Conservation (phyloP, 1,140 invertebrate genomes). For the Kradibia gibbosae region DNA sequence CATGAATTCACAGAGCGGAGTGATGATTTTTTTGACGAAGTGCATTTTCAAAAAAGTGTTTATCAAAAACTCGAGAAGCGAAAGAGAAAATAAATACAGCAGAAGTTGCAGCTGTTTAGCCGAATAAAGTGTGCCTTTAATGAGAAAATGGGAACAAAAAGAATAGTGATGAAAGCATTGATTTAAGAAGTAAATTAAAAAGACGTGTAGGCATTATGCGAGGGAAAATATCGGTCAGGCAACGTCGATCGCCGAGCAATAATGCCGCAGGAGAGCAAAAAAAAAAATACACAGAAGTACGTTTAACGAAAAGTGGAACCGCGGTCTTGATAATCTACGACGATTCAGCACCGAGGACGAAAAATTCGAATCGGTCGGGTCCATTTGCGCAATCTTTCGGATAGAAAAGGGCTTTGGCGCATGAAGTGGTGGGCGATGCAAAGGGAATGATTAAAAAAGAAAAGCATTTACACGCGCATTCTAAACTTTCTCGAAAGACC, state of each 20-base stretch:
- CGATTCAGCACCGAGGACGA: no score
- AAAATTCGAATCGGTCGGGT: not conserved
- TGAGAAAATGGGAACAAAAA: not conserved
- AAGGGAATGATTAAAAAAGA: not conserved
- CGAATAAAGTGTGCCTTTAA: not conserved
- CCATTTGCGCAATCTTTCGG: not conserved
- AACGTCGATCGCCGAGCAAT: not conserved
- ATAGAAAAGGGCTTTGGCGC: not conserved
- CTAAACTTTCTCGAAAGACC: slow-evolving; percentile 34
- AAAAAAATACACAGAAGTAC: no score
- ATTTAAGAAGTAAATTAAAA: not conserved
- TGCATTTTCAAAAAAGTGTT: not conserved
- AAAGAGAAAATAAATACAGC: not conserved
- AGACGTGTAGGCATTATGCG: not conserved
- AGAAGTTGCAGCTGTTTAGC: not conserved
- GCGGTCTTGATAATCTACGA: no score
- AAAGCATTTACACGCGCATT: slow-evolving; percentile 26
- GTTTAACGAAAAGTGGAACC: no score
- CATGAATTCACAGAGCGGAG: not conserved
- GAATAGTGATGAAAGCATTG: not conserved
- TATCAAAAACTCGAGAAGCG: not conserved
- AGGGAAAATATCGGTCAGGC: not conserved
- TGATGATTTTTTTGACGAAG: not conserved
- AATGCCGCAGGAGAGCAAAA: not conserved
- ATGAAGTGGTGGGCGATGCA: not conserved